Percentiles rank a stretch among this genome's conserved stretches.
Evolutionary conservation across 2,113 vertebrate genomes (phyloP).

Genomic region (Neoarius graeffei): DNA sequence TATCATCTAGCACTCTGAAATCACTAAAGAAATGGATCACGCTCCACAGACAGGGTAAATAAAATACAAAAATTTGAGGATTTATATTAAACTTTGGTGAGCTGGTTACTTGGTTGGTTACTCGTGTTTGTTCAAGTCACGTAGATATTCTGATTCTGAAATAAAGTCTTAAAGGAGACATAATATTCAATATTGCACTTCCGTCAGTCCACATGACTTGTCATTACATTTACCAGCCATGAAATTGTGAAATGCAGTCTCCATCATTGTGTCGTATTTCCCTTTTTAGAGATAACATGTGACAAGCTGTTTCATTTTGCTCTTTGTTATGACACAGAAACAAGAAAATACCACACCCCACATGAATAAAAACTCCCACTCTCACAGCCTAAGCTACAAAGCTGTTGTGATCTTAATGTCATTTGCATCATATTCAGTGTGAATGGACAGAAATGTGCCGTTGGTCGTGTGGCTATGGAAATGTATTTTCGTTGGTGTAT

Average conservation of each 20-base stretch:
- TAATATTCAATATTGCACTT: neutral
- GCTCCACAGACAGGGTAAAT: neutral
- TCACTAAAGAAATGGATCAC: neutral
- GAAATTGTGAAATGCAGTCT: neutral
- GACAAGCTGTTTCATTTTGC: neutral
- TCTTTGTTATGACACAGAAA: neutral
- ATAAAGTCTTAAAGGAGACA: neutral
- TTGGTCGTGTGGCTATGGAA: neutral
- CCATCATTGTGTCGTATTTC: neutral
- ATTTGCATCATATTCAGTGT: neutral
- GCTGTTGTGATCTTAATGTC: neutral
- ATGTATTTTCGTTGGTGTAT: neutral
- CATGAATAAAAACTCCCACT: neutral
- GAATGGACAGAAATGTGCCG: neutral
- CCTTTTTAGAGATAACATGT: neutral
- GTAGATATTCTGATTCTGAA: neutral
- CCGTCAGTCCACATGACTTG: neutral
- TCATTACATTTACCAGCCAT: neutral
- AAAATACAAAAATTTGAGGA: neutral
- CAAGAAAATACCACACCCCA: neutral
- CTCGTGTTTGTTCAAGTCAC: neutral
- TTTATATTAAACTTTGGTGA: neutral
- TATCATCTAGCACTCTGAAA: neutral
- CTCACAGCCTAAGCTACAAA: neutral
- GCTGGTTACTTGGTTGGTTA: neutral